Conservation (phyloP, 2,888 invertebrate genomes). For the Melanotus villosus region DNA sequence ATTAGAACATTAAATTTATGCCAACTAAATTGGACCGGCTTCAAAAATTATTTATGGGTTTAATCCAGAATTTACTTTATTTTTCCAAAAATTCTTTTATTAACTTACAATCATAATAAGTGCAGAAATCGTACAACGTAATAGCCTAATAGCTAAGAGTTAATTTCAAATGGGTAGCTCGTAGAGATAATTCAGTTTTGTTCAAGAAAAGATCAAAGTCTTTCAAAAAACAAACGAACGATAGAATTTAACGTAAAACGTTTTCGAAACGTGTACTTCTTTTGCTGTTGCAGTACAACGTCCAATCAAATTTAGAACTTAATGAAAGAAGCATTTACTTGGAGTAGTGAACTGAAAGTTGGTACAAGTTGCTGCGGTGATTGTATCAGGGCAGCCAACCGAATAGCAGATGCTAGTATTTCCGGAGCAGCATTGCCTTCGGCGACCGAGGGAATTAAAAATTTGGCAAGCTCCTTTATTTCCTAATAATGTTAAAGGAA, state of each 20-base stretch:
- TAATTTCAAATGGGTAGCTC: too few relatives aligned
- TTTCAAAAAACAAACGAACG: slow-evolving; percentile 1
- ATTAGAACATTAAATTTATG: too few relatives aligned
- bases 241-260: slow-evolving; percentile 1
- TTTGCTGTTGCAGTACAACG: slow-evolving; percentile 15
- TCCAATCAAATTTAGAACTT: slow-evolving; percentile 43
- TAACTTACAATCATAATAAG: too few relatives aligned
- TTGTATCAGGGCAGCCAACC: slow-evolving; percentile 48
- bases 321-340: slow-evolving; percentile 44
- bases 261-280: background rate
- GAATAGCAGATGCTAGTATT: slow-evolving; percentile 52
- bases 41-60: too few relatives aligned
- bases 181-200: too few relatives aligned
- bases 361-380: slow-evolving; percentile 51
- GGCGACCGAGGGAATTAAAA: slow-evolving; percentile 53
- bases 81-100: too few relatives aligned
- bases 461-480: slow-evolving; percentile 46
- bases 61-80: too few relatives aligned
- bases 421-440: slow-evolving; percentile 49
- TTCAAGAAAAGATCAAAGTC: too few relatives aligned
- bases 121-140: too few relatives aligned
- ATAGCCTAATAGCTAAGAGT: too few relatives aligned
- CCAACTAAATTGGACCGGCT: too few relatives aligned
- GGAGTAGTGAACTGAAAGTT: slow-evolving; percentile 46
- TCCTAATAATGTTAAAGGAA: slow-evolving; percentile 36